These are phyloP conservation scores for Synergus itoensis DNA, from an alignment of 2,888 invertebrate genomes.

Conservation along the genomic window DNA sequence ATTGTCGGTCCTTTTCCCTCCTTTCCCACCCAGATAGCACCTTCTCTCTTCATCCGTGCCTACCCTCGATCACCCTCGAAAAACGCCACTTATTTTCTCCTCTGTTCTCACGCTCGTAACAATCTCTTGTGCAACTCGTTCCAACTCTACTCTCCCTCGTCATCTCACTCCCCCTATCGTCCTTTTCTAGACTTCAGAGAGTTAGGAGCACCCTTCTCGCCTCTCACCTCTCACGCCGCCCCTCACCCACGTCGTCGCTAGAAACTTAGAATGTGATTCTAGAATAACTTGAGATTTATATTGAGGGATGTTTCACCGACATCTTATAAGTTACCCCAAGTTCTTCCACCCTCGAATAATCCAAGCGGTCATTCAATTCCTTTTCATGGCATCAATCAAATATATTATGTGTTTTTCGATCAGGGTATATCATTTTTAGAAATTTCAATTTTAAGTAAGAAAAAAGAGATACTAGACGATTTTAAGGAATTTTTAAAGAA, in stretches of 20 bases:
- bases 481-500: no score
- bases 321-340: not conserved
- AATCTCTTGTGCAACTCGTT: constrained; percentile 49
- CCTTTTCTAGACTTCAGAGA: constrained; percentile 41
- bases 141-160: constrained; percentile 45
- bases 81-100: constrained; percentile 48
- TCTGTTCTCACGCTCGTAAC: constrained; percentile 55
- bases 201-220: constrained; percentile 43
- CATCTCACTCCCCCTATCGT: constrained; percentile 45
- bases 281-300: constrained; percentile 1
- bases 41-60: constrained; percentile 39
- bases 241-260: constrained; percentile 39
- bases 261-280: constrained; percentile 26
- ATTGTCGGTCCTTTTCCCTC: constrained; percentile 23
- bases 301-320: not conserved
- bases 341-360: not conserved
- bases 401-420: not conserved
- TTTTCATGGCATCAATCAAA: not conserved
- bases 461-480: no score
- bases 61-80: constrained; percentile 43
- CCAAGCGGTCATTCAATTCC: not conserved
- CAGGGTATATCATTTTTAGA: no score
- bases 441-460: no score
- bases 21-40: constrained; percentile 15
- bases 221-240: constrained; percentile 45